Evolutionary conservation across 2,797 vertebrate genomes (phyloP), one percentile per base, ranked within the genome.

Genomic region (Natrix natrix): DNA sequence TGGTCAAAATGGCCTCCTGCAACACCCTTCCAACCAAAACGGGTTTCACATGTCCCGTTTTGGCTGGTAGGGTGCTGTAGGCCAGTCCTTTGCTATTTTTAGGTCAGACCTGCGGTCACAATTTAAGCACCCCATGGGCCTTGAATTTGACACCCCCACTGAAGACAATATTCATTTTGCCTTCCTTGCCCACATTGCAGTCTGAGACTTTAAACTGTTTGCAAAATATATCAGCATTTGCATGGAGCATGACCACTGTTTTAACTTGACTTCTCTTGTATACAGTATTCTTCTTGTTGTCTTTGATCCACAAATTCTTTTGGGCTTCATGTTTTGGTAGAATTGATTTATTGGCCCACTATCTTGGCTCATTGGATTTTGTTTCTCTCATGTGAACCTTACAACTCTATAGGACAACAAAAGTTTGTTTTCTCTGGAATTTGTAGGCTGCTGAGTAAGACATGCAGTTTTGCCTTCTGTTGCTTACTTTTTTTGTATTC

Each of bases 401-500:
- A 24, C 22, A 83, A 24, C 37, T 83, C 74, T 10, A 0, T 83
- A 24, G 8, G 37, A 83, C 74, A 83, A 83, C 37, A 24, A 78
- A 90, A 89, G 52, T 93, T 59, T 7, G 43, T 86, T 60, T 91
- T 89, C 87, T 48, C 43, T 66, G 74, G 87, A 93, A 91, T 78
- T 93, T 88, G 86, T 48, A 91, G 57, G 90, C 66, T 91, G 43
- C 60, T 86, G 90, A 89, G 52, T 24, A 43, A 91, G 93, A 66
- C 90, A 86, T 89, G 93, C 74, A 6, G 93, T 26, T 89, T 93
- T 91, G 69, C 93, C 93, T 91, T 93, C 93, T 93, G 93, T 91
- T 91, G 52, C 93, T 86, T 57, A 26, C 52, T 63, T 66, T 89
- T 87, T 87, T 32, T 91, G 32, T 59, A 8, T 66, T 86, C 52